phyloP scores from a whole-genome alignment of 2,797 vertebrate species.

The Paedocypris micromegethes region DNA sequence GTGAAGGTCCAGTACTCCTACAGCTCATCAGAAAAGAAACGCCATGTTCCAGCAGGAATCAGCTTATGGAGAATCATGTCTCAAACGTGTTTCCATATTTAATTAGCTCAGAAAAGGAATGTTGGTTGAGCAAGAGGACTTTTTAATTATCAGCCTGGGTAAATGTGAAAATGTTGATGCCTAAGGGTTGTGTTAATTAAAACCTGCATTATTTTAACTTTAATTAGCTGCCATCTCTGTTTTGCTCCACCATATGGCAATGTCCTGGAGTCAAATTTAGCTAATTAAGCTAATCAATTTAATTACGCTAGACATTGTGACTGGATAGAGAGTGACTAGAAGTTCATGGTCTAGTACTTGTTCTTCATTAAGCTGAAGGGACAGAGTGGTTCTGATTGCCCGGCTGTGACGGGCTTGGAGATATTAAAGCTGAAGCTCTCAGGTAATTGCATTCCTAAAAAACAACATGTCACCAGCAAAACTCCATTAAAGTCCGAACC shows the following conservation, averaged over 20 bases:
- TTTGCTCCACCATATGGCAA: constrained; percentile 99
- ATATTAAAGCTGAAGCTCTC: constrained; percentile 92
- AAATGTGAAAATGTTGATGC: constrained; percentile 99
- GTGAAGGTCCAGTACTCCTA: constrained; percentile 99
- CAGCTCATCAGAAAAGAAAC: constrained; percentile 99
- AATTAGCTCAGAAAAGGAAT: constrained; percentile 99
- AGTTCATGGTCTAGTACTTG: constrained; percentile 99
- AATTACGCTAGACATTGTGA: constrained; percentile 99
- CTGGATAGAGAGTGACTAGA: constrained; percentile 99
- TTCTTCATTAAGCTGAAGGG: constrained; percentile 99
- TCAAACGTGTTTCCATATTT: constrained; percentile 99
- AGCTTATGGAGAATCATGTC: constrained; percentile 99
- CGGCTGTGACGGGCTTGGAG: constrained; percentile 91
- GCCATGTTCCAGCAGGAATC: constrained; percentile 99
- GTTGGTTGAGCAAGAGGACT: constrained; percentile 99
- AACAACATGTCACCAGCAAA: constrained; percentile 93
- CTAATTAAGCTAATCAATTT: constrained; percentile 99
- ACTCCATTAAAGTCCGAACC: constrained; percentile 90
- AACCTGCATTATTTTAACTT: constrained; percentile 99
- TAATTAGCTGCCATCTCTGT: constrained; percentile 99
- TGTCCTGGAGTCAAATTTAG: constrained; percentile 99
- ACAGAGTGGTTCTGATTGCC: constrained; percentile 98
- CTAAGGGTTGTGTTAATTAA: constrained; percentile 99
- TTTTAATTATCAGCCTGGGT: constrained; percentile 99
- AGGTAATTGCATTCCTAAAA: constrained; percentile 96